phyloP scores from a whole-genome alignment of 1,140 invertebrate species.

The Drosophila bipectinata region DNA sequence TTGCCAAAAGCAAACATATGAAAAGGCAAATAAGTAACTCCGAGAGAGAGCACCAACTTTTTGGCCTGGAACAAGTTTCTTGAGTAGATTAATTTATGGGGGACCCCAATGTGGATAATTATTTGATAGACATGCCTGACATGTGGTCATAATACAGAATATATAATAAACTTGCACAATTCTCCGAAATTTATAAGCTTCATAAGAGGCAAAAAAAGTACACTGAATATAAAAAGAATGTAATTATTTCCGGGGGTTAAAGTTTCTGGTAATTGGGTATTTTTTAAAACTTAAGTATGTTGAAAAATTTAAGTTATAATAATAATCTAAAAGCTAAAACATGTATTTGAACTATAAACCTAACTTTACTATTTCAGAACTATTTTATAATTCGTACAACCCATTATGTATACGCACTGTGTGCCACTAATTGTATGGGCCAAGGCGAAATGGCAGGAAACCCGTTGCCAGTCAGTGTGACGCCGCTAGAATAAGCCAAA shows the following conservation, averaged over 20 bases:
- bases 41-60: background rate
- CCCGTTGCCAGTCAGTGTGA: slow-evolving; percentile 64
- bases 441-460: slow-evolving; percentile 17
- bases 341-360: too few relatives aligned
- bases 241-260: background rate
- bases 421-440: background rate
- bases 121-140: slow-evolving; percentile 2
- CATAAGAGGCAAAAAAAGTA: background rate
- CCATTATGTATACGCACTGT: slow-evolving; percentile 36
- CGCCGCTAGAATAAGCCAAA: slow-evolving; percentile 41
- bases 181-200: slow-evolving; percentile 7
- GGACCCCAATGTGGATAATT: slow-evolving; percentile 8
- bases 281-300: too few relatives aligned
- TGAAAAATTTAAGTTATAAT: too few relatives aligned
- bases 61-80: slow-evolving; percentile 16
- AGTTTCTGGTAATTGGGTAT: background rate
- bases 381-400: too few relatives aligned
- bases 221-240: background rate
- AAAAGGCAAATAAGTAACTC: slow-evolving; percentile 30
- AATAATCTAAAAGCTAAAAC: too few relatives aligned
- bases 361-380: background rate
- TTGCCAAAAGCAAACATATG: slow-evolving; percentile 6
- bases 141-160: slow-evolving; percentile 13
- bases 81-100: slow-evolving; percentile 2
- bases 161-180: slow-evolving; percentile 1